These are phyloP conservation scores for Ophion ellenae DNA, from an alignment of 2,888 invertebrate species.

Conservation along the genomic window DNA sequence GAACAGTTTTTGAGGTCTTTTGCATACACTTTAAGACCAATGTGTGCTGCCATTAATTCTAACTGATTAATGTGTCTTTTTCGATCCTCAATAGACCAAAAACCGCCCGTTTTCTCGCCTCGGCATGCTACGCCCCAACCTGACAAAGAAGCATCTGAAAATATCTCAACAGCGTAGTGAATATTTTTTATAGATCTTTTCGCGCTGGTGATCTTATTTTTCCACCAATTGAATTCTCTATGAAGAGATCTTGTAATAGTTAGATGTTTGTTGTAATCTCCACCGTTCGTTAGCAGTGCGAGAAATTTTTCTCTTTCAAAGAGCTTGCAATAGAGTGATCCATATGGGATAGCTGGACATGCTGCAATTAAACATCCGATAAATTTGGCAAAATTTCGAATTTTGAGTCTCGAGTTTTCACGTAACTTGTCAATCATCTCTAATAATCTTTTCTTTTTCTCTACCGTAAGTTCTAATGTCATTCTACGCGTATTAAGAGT, in stretches of 20 bases:
- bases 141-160: conserved; percentile 54
- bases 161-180: conserved; percentile 35
- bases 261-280: conserved; percentile 38
- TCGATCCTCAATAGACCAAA: conserved; percentile 42
- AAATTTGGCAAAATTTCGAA: conserved; percentile 49
- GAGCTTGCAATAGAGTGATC: conserved; percentile 35
- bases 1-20: conserved; percentile 33
- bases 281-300: conserved; percentile 39
- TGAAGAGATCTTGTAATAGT: conserved; percentile 3
- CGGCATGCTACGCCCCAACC: conserved; percentile 54
- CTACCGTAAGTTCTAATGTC: conserved; percentile 27
- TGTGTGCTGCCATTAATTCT: conserved; percentile 58
- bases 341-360: conserved; percentile 49
- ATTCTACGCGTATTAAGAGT: conserved; percentile 74
- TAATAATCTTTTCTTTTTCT: conserved; percentile 70
- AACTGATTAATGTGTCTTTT: conserved; percentile 59
- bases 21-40: conserved; percentile 60
- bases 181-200: conserved; percentile 35
- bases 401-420: conserved; percentile 23
- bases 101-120: conserved; percentile 29
- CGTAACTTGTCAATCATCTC: conserved; percentile 25
- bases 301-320: conserved; percentile 43
- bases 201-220: conserved; percentile 2
- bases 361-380: conserved; percentile 44
- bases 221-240: conserved; percentile 45